Evolutionary conservation across 30 jellyfish, hydroid and myxozoan genomes (phyloP).

Genomic region (Aurelia aurita complex sp. Pacific): DNA sequence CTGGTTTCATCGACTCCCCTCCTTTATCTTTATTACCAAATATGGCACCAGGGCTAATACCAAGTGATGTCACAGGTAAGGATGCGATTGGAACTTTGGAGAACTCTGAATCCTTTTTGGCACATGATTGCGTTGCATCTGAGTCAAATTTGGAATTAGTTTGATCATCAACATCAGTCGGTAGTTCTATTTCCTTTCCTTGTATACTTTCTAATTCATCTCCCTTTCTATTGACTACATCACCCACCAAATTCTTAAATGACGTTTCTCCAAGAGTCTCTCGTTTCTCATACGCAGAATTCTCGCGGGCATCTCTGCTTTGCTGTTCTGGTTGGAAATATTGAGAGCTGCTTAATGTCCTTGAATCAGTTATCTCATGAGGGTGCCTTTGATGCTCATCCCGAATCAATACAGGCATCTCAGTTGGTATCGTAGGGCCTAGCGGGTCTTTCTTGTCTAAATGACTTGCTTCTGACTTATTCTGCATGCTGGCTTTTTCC

Average conservation of each 20-base stretch:
- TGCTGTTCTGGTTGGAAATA: neutral
- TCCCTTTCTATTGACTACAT: neutral
- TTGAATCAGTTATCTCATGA: too few species aligned
- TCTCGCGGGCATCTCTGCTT: neutral
- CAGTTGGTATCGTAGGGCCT: neutral
- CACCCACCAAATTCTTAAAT: neutral
- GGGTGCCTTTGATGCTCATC: neutral
- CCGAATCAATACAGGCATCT: neutral
- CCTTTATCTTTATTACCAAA: neutral
- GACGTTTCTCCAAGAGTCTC: too few species aligned
- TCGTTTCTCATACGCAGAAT: neutral
- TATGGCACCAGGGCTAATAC: constrained; percentile 1
- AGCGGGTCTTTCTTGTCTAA: neutral
- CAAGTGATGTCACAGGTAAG: constrained; percentile 27
- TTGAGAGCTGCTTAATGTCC: neutral
- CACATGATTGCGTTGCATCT: neutral
- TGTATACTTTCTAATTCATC: neutral
- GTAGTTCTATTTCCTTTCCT: neutral
- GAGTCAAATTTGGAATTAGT: neutral
- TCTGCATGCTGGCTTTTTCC: neutral
- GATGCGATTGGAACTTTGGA: constrained; percentile 47
- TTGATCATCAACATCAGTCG: neutral
- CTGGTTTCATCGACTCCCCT: neutral
- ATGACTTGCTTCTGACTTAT: neutral
- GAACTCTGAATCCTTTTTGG: neutral